Evolutionary conservation across 1,140 invertebrate species (phyloP).

Genomic region (Tetraneura akinire): DNA sequence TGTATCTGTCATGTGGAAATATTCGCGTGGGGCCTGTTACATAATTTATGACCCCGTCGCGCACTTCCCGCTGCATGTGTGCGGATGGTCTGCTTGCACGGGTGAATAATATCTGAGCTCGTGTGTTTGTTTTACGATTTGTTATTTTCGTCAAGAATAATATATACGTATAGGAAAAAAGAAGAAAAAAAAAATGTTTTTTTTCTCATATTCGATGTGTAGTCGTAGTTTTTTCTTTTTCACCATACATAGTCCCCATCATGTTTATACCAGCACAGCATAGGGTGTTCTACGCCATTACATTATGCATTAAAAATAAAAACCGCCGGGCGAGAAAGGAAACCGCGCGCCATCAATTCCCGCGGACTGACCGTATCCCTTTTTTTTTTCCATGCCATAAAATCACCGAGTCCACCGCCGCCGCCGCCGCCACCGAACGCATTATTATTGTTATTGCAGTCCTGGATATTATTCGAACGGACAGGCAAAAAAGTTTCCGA

Average conservation of each 20-base stretch:
- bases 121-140: conserved; percentile 52
- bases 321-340: conserved; percentile 40
- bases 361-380: conserved; percentile 40
- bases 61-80: not conserved
- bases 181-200: conserved; percentile 10
- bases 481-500: conserved; percentile 35
- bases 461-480: not conserved
- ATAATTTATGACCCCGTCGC: conserved; percentile 43
- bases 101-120: conserved; percentile 46
- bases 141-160: conserved; percentile 40
- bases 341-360: conserved; percentile 49
- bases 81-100: not conserved
- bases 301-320: conserved; percentile 52
- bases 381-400: conserved; percentile 51
- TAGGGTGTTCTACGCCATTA: conserved; percentile 41
- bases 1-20: conserved; percentile 51
- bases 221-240: conserved; percentile 21
- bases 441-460: conserved; percentile 48
- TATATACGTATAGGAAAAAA: conserved; percentile 31
- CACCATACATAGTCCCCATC: not conserved
- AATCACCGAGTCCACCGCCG: conserved; percentile 43
- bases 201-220: conserved; percentile 40
- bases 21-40: conserved; percentile 48
- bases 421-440: conserved; percentile 25
- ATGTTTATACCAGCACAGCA: not conserved